Base-by-base conservation (phyloP, 2,113 vertebrate species). In the Uria aalge region DNA sequence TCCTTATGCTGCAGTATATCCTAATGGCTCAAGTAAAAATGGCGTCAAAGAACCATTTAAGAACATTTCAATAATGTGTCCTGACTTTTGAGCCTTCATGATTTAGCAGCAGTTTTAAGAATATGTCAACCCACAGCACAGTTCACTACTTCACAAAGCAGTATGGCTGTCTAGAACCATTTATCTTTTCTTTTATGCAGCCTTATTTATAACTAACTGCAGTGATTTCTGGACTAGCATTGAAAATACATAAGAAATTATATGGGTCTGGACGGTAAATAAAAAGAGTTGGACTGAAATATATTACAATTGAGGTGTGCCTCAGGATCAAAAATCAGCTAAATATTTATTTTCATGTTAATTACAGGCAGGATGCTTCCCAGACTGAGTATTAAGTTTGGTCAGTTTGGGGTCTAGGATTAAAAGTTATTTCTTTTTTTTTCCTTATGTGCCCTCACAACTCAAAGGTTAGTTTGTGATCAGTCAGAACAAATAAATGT, bases 1-100 rank as follows among this genome's bases (percentile, higher is more conserved):
- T 91, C 55, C 48, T 91, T 88, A 63, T 62, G 64, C 55, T 86
- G 55, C 41, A 86, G 52, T 81, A 74, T 86, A 84, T 74, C 59
- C n/a, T 90, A 84, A 94, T 67, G 53, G 38, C 41, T 95, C 45
- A 80, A 92, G 68, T 92, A 50, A 96, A 97, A 96, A 89, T 89
- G 8, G 2, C 88, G 66, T 95, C 73, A 90, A 92, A 90, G 67
- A 92, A 48, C 57, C 53, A 80, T 73, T 94, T 92, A 90, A 88
- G 75, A 88, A 60, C 48, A 74, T 77, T 94, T 92, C 72, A 86
- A 9, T 89, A 96, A 92, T 53, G 50, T 94, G 27, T 83, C 85
- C 75, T 59, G 75, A 91, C 63, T 94, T 93, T 45, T 86, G 41
- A 88, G 52, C 52, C 55, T 86, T 77, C 1, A 3, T 94, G 86